Evolutionary conservation across 2,797 vertebrate genomes (phyloP), one percentile per base, ranked within the genome.

Genomic region (Syndactyla subalaris): DNA sequence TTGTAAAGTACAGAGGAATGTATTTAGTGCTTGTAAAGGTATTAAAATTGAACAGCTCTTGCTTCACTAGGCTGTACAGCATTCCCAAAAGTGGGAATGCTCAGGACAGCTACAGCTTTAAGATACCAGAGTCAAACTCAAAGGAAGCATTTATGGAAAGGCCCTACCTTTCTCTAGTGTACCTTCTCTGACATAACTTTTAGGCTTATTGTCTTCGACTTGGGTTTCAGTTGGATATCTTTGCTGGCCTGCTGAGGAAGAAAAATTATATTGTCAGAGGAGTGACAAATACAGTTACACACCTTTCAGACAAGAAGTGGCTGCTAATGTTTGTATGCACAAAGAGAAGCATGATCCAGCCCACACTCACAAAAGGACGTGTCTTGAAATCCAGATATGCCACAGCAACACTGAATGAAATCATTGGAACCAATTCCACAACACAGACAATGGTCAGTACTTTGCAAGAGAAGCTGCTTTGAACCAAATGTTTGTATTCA

Each of bases 371-470:
- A 48, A 32, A 34, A 71, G 29, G 20, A 55, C 19, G 5, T 1
- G 3, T 27, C 70, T 52, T 57, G 45, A 94, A 81, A 65, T 41
- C 9, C 18, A 78, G 70, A 43, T 17, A 48, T 12, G 7, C 5
- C 0, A 0, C 32, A 61, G 14, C 49, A 68, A 9, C 2, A 7
- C 61, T 51, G 43, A 49, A 63, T 7, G 2, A 63, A 63, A 38
- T 14, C 32, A 14, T 24, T 55, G 30, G 36, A 83, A 77, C 7
- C 32, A 45, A 11, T 11, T 39, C 57, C 49, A 63, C 2, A 3
- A 9, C 29, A 39, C 19, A 34, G 30, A 5, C 17, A 59, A 32
- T 3, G 6, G 32, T 16, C 17, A 3, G 48, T 13, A 32, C 24
- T 67, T 76, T 43, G 41, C 39, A 80, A 77, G 65, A 59, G 19